These are phyloP conservation scores for Ptychochromis oligacanthus DNA, from an alignment of 2,113 vertebrate species.

Conservation along the genomic window DNA sequence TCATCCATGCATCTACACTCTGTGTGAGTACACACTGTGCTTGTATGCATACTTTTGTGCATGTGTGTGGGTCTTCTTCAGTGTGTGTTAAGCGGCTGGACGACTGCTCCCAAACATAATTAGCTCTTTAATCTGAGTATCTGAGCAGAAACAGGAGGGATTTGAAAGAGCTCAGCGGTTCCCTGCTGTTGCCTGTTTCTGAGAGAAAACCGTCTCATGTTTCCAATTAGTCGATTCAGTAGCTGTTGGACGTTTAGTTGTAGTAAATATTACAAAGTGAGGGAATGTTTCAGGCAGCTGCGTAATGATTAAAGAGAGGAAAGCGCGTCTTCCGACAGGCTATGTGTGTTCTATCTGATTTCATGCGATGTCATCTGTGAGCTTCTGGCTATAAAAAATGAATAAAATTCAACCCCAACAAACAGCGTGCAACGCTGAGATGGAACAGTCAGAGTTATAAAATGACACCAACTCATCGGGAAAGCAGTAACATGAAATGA, in stretches of 20 bases:
- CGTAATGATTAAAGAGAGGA: constrained; percentile 14
- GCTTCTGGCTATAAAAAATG: background rate
- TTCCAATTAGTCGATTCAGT: constrained; percentile 48
- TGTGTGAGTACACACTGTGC: too few relatives aligned
- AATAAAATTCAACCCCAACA: background rate
- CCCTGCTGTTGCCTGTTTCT: constrained; percentile 41
- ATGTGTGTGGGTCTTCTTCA: background rate
- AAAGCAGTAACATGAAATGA: too few relatives aligned
- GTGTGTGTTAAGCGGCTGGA: constrained; percentile 2
- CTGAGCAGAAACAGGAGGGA: constrained; percentile 40
- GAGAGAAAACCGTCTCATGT: constrained; percentile 46
- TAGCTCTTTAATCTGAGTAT: constrained; percentile 55
- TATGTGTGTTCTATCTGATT: background rate
- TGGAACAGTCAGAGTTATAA: too few relatives aligned
- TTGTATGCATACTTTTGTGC: background rate
- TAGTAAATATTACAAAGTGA: constrained; percentile 21
- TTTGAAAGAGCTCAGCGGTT: constrained; percentile 27
- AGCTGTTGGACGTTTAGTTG: constrained; percentile 31
- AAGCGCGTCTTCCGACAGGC: background rate
- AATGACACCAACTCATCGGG: background rate
- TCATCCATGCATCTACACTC: background rate
- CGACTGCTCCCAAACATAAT: constrained; percentile 48
- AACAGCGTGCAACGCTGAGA: background rate
- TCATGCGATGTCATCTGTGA: background rate
- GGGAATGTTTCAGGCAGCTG: constrained; percentile 7